Evolutionary conservation across 2,113 vertebrate genomes (phyloP).

Genomic region (Pseudorectes ferrugineus): DNA sequence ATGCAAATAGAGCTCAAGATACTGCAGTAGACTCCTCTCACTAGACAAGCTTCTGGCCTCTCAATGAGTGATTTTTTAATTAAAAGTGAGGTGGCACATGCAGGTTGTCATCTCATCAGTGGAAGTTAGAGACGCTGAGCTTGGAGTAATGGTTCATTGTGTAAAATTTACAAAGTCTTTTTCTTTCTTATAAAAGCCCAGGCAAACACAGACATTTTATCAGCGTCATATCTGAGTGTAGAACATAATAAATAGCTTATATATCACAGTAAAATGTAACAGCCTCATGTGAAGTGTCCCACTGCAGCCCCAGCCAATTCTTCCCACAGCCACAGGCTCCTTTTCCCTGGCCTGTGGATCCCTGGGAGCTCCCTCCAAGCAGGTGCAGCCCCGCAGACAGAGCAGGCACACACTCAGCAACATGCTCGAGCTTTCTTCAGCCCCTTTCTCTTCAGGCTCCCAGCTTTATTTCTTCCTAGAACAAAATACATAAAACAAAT

Average conservation of each 20-base stretch:
- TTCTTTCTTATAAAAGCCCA: background rate
- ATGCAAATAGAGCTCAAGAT: background rate
- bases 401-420: background rate
- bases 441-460: background rate
- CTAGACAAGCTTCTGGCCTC: background rate
- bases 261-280: background rate
- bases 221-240: background rate
- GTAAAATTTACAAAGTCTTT: background rate
- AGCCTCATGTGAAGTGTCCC: background rate
- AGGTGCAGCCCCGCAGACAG: background rate
- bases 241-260: background rate
- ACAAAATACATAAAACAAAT: background rate
- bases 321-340: background rate
- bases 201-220: background rate
- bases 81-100: background rate
- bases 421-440: background rate
- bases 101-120: background rate
- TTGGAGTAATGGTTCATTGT: background rate
- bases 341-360: background rate
- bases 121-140: background rate
- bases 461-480: conserved; percentile 4
- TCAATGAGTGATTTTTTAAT: conserved; percentile 2
- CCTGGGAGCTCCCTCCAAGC: background rate
- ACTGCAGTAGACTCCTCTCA: background rate
- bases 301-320: background rate